Evolutionary conservation across 2,888 invertebrate genomes (phyloP), one percentile per base, ranked within the genome.

Genomic region (Liopterus haemorrhoidalis): DNA sequence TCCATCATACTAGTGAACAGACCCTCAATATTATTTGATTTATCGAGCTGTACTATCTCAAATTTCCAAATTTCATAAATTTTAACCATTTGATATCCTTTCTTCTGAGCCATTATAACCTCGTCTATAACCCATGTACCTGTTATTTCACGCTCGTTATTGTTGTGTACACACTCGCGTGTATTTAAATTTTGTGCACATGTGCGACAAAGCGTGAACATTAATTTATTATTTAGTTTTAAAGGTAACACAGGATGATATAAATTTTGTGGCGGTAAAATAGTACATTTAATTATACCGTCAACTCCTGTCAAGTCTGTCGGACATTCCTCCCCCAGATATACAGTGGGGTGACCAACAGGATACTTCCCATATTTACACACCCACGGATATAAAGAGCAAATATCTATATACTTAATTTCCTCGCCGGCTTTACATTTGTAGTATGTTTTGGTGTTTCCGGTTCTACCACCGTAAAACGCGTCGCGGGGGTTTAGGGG

Each of bases 21-120:
- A 3, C 62, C 61, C 0, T 50, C 58, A 2, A 25, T 18, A 12
- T 49, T 50, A 11, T 43, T 44, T 4, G 38, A 42, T 19, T 11
- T 47, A 41, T 59, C 46, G 21, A 55, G 57, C 8, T 44, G 33
- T 0, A 55, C 50, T 22, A 54, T 37, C 19, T 57, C 30, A 41
- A 62, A 66, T 39, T 63, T 55, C 57, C 62, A 65, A 8, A 65
- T 57, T 49, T 64, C 63, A 25, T 52, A 49, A 4, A 63, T 52
- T 28, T 62, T 49, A 0, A 58, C 2, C n/a, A 65, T 51, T 32
- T 47, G 43, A 41, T 66, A 68, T 0, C 62, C 63, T 20, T 51
- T 49, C 39, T 50, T 16, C 0, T 61, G 19, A 4, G 65, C 66
- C 47, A 56, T 58, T 20, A 53, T 19, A 0, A 68, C 32, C 49